phyloP scores from a whole-genome alignment of 2,888 invertebrate genomes.

The Chromoteleia sp. region DNA sequence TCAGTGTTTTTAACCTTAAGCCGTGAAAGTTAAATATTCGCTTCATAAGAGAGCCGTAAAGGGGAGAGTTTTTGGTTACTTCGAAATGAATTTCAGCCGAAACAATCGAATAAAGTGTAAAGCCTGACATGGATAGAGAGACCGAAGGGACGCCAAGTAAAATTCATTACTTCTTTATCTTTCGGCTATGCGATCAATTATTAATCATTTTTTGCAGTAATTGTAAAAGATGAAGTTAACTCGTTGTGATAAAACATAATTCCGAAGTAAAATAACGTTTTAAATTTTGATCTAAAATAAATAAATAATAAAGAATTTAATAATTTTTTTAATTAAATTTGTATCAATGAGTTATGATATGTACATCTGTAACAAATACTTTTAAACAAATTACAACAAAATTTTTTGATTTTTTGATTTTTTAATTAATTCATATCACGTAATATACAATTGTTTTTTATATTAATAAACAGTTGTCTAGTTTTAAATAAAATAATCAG shows the following conservation, averaged over 20 bases:
- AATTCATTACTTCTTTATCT: conserved; percentile 68
- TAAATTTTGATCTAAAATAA: conserved; percentile 20
- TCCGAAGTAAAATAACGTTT: background rate
- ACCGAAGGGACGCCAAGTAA: conserved; percentile 42
- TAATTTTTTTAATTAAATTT: too few species aligned
- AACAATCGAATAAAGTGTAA: conserved; percentile 60
- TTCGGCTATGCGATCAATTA: conserved; percentile 30
- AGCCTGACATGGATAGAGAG: conserved; percentile 36
- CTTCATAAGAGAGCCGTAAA: conserved; percentile 78
- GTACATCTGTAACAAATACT: too few species aligned
- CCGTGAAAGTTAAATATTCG: conserved; percentile 80
- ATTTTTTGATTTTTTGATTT: too few species aligned
- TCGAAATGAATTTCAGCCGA: conserved; percentile 60
- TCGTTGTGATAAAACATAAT: conserved; percentile 12
- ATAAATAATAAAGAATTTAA: background rate
- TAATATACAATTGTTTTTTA: too few species aligned
- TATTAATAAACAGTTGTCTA: too few species aligned
- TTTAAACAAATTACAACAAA: too few species aligned
- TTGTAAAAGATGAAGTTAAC: conserved; percentile 17
- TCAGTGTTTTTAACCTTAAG: conserved; percentile 81
- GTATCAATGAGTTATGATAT: too few species aligned
- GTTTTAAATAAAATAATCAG: too few species aligned
- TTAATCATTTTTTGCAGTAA: conserved; percentile 29
- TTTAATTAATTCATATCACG: too few species aligned
- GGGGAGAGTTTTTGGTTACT: conserved; percentile 74